phyloP scores from a whole-genome alignment of 2,888 invertebrate genomes.

The Eristalis tenax region DNA sequence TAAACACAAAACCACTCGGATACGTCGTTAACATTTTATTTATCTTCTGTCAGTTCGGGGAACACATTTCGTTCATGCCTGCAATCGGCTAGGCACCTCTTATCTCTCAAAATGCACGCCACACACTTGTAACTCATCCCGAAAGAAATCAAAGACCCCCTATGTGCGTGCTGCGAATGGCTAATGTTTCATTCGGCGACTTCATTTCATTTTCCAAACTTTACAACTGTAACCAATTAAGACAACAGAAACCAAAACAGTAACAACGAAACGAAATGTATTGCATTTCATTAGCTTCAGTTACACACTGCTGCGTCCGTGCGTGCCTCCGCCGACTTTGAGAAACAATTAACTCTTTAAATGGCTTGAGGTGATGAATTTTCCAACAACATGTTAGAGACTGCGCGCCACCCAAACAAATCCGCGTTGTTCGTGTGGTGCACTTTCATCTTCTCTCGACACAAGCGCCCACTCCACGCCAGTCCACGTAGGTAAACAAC shows the following conservation, averaged over 20 bases:
- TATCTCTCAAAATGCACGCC: neutral
- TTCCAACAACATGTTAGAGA: neutral
- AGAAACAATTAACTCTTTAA: constrained; percentile 31
- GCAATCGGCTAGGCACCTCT: neutral
- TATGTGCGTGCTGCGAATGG: constrained; percentile 2
- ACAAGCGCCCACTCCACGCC: neutral
- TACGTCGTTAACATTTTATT: neutral
- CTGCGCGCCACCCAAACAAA: constrained; percentile 1
- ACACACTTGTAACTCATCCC: neutral
- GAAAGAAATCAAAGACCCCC: neutral
- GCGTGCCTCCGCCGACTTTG: constrained; percentile 10
- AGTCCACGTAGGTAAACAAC: constrained; percentile 22
- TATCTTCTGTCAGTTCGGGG: neutral
- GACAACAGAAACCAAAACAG: constrained; percentile 4
- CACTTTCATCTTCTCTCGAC: constrained; percentile 38
- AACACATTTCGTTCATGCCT: constrained; percentile 1
- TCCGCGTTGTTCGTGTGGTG: neutral
- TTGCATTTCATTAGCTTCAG: constrained; percentile 9
- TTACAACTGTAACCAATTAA: constrained; percentile 30
- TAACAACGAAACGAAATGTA: neutral
- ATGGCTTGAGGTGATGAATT: constrained; percentile 1
- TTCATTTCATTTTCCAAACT: neutral
- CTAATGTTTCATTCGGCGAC: neutral
- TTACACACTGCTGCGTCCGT: constrained; percentile 34
- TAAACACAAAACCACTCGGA: neutral